A percentile compares a stretch with the other conserved stretches of the same genome.
phyloP scores from a whole-genome alignment of 2,797 vertebrate species.

The Aplochiton taeniatus region DNA sequence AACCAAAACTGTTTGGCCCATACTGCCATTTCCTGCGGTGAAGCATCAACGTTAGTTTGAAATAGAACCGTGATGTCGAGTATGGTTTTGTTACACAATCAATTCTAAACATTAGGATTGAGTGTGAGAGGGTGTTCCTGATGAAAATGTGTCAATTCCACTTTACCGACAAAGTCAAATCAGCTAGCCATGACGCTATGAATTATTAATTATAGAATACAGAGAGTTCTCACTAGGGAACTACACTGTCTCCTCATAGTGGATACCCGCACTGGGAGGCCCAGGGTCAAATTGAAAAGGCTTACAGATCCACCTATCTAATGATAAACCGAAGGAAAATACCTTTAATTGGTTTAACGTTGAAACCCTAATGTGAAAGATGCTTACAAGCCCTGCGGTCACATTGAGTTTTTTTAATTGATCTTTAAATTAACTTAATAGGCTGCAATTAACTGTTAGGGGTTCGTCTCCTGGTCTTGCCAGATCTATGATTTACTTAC shows the following conservation, averaged over 20 bases:
- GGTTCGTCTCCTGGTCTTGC: slow-evolving; percentile 54
- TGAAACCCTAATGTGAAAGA: slow-evolving; percentile 58
- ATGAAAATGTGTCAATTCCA: slow-evolving; percentile 57
- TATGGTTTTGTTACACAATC: slow-evolving; percentile 49
- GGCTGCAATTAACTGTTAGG: slow-evolving; percentile 77
- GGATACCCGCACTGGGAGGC: slow-evolving; percentile 67
- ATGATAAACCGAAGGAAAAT: slow-evolving; percentile 69
- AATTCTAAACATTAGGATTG: slow-evolving; percentile 55
- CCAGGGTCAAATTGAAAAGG: slow-evolving; percentile 78
- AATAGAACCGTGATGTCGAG: slow-evolving; percentile 16
- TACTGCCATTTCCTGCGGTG: neutral
- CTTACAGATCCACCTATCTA: slow-evolving; percentile 58
- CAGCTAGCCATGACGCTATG: slow-evolving; percentile 67
- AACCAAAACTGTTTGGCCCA: neutral
- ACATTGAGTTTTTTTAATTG: slow-evolving; percentile 57
- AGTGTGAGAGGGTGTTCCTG: slow-evolving; percentile 51
- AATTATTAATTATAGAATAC: slow-evolving; percentile 81
- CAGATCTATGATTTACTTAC: too few species aligned
- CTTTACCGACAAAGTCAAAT: slow-evolving; percentile 56
- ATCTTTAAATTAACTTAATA: slow-evolving; percentile 73
- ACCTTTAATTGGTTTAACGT: slow-evolving; percentile 73
- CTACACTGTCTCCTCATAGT: slow-evolving; percentile 58
- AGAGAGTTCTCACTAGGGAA: slow-evolving; percentile 67
- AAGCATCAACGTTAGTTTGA: neutral
- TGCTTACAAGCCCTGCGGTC: slow-evolving; percentile 64